Base-by-base conservation (phyloP, 2,113 vertebrate species). In the Lepus timidus region DNA sequence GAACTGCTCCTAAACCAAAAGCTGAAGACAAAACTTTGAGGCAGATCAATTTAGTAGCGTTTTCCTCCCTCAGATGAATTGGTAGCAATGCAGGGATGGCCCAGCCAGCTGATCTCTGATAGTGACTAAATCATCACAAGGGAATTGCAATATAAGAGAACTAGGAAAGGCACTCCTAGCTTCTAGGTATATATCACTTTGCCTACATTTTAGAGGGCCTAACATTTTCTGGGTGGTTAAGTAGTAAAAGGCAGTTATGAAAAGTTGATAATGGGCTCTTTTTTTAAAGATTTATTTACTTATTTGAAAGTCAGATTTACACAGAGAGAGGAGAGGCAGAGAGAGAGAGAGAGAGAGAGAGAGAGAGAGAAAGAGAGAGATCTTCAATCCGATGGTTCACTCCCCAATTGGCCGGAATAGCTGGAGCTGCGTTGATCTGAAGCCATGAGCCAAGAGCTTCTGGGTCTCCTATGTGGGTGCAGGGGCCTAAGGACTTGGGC, bases 221-320 rank as follows among this genome's bases (percentile, higher is more conserved):
- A 44, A 83, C 31, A 17, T 65, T 94, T 87, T 29, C n/a, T 44
- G 9, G 89, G 85, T 90, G 92, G 19, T 36, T 90, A 22, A 82
- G 9, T 2, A 81, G 65, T 27, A 87, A 33, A 86, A 88, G 51
- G 27, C 31, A 27, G 25, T n/a, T 5, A 87, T 19, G 29, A 20
- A 88, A 79, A 88, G 39, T 8, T 74, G 27, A 4, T 11, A 31
- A 0, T 13, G 8, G 58, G 27, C 61, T 44, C 44, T 44, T 44
- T 44, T 44, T 44, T 44, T 44, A 44, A 44, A 44, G 44, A 44
- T 44, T 44, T 44, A 44, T 44, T 44, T 44, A 44, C 44, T 44
- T 44, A 44, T 44, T 44, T 7, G 44, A 44, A 44, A 44, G 44
- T 44, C 44, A 8, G 44, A 44, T 6, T 44, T 44, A 44, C 44